Base-by-base conservation (phyloP, 2,888 invertebrate species). In the Eustalomyia histrio region DNA sequence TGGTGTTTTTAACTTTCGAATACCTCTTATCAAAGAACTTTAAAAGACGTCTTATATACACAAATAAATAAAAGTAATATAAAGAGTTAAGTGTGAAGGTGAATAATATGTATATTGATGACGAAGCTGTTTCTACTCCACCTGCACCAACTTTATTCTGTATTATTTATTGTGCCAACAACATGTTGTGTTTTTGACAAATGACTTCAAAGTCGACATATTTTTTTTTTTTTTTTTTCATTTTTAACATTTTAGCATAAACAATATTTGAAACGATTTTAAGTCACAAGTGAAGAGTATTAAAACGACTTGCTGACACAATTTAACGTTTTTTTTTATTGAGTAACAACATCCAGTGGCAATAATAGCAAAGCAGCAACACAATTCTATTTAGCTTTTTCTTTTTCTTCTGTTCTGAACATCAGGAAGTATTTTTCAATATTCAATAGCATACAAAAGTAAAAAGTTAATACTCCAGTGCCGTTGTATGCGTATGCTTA, bases 161-260 rank as follows among this genome's bases (percentile, higher is more conserved):
- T 29, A 7, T 29, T 57, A 24, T n/a, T 29, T 57, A 50, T 72
- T 67, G 61, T 69, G 81, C 67, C 69, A 81, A 65, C 65, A 74
- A 52, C 58, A 74, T 74, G 53, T 65, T 74, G 69, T 71, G 50
- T 57, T 55, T 78, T 74, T 78, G 81, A 78, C 81, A 78, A 78
- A 81, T 78, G 69, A 71, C 74, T 81, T 78, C 78, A 74, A 68
- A 80, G 58, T 17, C 43, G 24, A 68, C 71, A 61, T 17, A 39
- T 69, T 63, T 33, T 24, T 29, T 65, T 21, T 24, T 57, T 35
- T 24, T 6, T 65, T 39, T 52, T 16, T 35, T 0, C 21, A 10
- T 53, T 16, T 35, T 71, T 47, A 53, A 35, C n/a, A 8, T 24
- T 17, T 18, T 63, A 43, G 16, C 29, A 47, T 43, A 10, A 68